phyloP scores from a whole-genome alignment of 2,888 invertebrate genomes.

The Eupithecia centaureata region DNA sequence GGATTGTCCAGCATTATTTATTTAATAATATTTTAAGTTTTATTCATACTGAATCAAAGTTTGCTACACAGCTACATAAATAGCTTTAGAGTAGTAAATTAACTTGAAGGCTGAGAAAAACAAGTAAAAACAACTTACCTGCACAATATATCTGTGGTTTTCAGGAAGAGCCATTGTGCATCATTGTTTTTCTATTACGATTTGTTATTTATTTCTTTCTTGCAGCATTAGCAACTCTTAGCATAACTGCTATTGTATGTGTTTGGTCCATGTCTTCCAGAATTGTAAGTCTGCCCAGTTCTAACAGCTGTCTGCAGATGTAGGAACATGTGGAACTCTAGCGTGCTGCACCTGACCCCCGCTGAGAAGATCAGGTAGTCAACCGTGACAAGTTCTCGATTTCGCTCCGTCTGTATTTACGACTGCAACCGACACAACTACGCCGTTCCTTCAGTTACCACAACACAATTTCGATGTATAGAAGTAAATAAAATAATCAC shows the following conservation, averaged over 20 bases:
- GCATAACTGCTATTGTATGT: slow-evolving; percentile 37
- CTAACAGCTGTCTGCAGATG: slow-evolving; percentile 34
- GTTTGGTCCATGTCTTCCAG: slow-evolving; percentile 32
- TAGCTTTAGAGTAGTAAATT: neutral
- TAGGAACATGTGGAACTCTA: slow-evolving; percentile 44
- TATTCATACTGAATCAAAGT: neutral
- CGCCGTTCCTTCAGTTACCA: slow-evolving; percentile 25
- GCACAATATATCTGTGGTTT: slow-evolving; percentile 88
- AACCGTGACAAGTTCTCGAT: slow-evolving; percentile 71
- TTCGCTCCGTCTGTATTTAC: slow-evolving; percentile 43
- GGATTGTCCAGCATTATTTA: too few species aligned
- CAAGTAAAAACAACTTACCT: slow-evolving; percentile 81
- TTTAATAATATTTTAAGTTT: too few species aligned
- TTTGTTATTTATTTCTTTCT: slow-evolving; percentile 55
- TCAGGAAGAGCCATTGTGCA: slow-evolving; percentile 85
- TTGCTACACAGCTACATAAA: neutral
- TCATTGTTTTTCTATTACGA: slow-evolving; percentile 71
- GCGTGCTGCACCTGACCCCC: slow-evolving; percentile 68
- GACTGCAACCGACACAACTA: slow-evolving; percentile 25
- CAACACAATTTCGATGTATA: slow-evolving; percentile 33
- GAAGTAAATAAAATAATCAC: slow-evolving; percentile 52
- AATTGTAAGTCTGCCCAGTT: slow-evolving; percentile 15
- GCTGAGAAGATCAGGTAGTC: slow-evolving; percentile 68
- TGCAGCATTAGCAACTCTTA: slow-evolving; percentile 50
- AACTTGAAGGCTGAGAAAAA: neutral